phyloP scores from a whole-genome alignment of 2,113 vertebrate species.

The Campylorhamphus procurvoides region DNA sequence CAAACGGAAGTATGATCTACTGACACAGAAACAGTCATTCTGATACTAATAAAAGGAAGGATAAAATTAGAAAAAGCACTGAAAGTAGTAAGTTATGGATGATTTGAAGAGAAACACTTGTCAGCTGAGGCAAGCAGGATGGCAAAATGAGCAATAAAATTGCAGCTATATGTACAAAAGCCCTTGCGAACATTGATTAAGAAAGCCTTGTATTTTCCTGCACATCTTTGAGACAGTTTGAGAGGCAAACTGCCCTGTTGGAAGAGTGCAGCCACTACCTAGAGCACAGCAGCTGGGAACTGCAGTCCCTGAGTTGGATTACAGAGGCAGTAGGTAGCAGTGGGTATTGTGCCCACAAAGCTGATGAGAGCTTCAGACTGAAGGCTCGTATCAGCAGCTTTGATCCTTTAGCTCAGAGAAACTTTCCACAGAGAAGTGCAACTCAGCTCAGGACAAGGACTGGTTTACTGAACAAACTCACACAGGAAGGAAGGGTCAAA shows the following conservation, averaged over 20 bases:
- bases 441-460: not conserved
- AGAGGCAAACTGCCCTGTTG: not conserved
- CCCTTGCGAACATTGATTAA: not conserved
- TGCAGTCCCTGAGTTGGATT: not conserved
- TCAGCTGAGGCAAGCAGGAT: not conserved
- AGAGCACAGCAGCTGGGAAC: not conserved
- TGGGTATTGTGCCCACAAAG: not conserved
- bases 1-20: not conserved
- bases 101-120: not conserved
- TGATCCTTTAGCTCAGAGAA: not conserved
- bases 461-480: not conserved
- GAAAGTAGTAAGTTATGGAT: accelerated
- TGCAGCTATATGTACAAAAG: not conserved
- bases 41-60: not conserved
- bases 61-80: not conserved
- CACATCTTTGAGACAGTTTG: not conserved
- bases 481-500: not conserved
- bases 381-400: not conserved
- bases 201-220: not conserved
- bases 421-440: not conserved
- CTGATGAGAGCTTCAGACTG: not conserved
- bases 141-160: not conserved
- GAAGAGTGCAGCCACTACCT: not conserved
- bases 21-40: not conserved
- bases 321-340: not conserved